Percentiles rank a stretch among this genome's conserved stretches.
Conservation (phyloP, 2,113 vertebrate species). For the Eudyptes chrysolophus region DNA sequence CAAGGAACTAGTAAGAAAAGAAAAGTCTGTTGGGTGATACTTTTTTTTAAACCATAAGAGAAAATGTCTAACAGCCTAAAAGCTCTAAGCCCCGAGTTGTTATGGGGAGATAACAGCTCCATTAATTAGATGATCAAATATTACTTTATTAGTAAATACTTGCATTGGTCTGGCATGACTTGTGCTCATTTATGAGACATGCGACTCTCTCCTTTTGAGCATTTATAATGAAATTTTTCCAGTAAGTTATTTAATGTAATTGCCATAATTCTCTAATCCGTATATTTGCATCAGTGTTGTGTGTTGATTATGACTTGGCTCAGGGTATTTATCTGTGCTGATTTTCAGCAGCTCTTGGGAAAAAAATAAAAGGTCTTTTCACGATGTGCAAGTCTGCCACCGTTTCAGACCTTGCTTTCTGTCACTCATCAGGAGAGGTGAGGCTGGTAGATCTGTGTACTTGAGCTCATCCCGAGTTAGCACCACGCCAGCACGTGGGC, state of each 20-base stretch:
- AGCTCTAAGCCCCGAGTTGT: neutral
- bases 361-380: neutral
- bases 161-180: neutral
- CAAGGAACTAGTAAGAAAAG: neutral
- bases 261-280: neutral
- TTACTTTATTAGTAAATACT: neutral
- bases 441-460: neutral
- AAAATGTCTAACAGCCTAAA: neutral
- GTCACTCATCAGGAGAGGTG: neutral
- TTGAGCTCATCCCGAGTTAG: neutral
- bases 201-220: neutral
- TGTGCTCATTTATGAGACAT: neutral
- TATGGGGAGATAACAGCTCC: neutral
- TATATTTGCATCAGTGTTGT: neutral
- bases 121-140: conserved; percentile 11
- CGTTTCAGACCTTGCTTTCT: neutral
- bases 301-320: neutral
- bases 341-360: neutral
- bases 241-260: neutral
- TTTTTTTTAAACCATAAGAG: neutral
- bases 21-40: neutral
- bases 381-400: neutral
- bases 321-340: neutral
- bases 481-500: neutral
- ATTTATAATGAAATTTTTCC: neutral